Evolutionary conservation across 2,113 vertebrate species (phyloP), one percentile per base, ranked within the genome.

Genomic region (Alethe castanea): DNA sequence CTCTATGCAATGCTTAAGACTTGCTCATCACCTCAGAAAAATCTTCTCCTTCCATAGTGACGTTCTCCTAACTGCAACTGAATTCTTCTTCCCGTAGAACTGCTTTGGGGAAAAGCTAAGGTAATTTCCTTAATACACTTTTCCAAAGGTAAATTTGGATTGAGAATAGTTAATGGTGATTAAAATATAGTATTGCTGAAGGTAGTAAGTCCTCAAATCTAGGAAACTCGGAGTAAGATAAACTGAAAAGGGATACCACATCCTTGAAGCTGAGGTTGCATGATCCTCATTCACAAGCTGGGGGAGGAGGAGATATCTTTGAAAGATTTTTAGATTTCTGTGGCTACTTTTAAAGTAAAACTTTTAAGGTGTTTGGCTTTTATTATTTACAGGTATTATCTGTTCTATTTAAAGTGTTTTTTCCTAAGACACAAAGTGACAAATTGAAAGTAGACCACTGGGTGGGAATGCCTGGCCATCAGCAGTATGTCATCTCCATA

Each of bases 31-130:
- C 42, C 54, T 59, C 62, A 93, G 66, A 38, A 59, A 47, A 90
- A 14, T 6, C 4, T 48, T 33, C 33, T 78, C 8, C 19, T 36
- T 71, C 48, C 0, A 0, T 50, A 1, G 0, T 62, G 25, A 57
- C 40, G 6, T 24, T 69, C 28, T 87, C 10, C 53, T 44, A 33
- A 36, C 8, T 17, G 53, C 45, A 65, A 19, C 8, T 36, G 60
- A 59, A 56, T 59, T 78, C 38, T 71, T 28, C 40, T 74, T 81
- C 17, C 52, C 4, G 2, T 40, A 54, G 40, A 64, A 79, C 5
- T 16, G 12, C 20, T 54, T n/a, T 11, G 31, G 17, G 4, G 2
- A 45, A 73, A 57, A 69, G 4, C 8, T 31, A 45, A 45, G 5
- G 38, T 40, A 73, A 57, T 87, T 79, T 64, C 45, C 12, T 57